phyloP scores from a whole-genome alignment of 2,888 invertebrate genomes.

The Diogma glabrata region DNA sequence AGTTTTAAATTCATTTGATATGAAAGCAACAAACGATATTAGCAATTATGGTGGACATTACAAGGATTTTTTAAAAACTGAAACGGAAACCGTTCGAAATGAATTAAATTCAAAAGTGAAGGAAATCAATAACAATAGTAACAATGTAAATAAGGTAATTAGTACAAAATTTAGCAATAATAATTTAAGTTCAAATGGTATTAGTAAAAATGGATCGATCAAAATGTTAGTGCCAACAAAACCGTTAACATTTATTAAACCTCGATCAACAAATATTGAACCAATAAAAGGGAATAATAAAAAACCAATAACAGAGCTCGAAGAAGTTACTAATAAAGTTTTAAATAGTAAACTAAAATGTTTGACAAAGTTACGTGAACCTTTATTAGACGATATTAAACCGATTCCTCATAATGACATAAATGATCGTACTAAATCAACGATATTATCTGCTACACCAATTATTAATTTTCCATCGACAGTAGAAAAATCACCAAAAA shows the following conservation, averaged over 20 bases:
- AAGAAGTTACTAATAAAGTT: constrained; percentile 6
- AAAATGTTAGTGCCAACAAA: too few relatives aligned
- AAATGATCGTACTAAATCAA: too few relatives aligned
- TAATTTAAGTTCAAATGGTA: constrained; percentile 8
- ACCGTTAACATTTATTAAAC: too few relatives aligned
- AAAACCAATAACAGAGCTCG: background rate
- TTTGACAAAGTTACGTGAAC: background rate
- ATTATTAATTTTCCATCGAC: too few relatives aligned
- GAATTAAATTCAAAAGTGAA: constrained; percentile 5
- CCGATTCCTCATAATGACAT: too few relatives aligned
- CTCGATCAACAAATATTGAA: too few relatives aligned
- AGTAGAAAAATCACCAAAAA: too few relatives aligned
- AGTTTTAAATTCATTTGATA: background rate
- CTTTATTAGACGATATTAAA: too few relatives aligned
- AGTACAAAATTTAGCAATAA: constrained; percentile 5
- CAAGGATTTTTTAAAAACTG: constrained; percentile 7
- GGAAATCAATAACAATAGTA: constrained; percentile 5
- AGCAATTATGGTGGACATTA: background rate
- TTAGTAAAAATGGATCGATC: constrained; percentile 4
- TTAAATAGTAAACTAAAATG: background rate
- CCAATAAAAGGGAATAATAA: constrained; percentile 6
- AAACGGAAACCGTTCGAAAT: constrained; percentile 5
- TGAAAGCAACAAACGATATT: background rate
- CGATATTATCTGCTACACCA: too few relatives aligned
- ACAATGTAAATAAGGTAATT: background rate